Evolutionary conservation across 2,113 vertebrate genomes (phyloP).

Genomic region (Menidia beryllina): DNA sequence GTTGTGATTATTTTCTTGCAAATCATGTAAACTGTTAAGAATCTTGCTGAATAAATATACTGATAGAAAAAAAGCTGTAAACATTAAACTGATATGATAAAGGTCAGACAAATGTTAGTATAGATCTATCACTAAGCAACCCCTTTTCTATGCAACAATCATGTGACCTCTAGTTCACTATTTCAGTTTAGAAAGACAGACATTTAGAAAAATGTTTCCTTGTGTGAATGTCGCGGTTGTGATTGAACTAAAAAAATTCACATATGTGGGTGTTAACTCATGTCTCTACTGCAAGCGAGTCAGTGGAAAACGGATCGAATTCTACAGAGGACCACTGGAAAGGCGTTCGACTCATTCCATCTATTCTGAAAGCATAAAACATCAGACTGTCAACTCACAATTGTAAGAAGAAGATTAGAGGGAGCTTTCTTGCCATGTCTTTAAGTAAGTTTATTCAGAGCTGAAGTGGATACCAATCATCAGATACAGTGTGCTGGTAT

Average conservation of each 20-base stretch:
- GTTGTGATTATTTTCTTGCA: too few species aligned
- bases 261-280: slow-evolving; percentile 28
- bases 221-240: slow-evolving; percentile 3
- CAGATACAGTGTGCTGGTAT: slow-evolving; percentile 57
- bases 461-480: slow-evolving; percentile 55
- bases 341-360: slow-evolving; percentile 55
- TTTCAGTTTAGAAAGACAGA: neutral
- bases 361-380: slow-evolving; percentile 65
- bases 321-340: slow-evolving; percentile 42
- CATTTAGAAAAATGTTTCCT: neutral
- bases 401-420: slow-evolving; percentile 62
- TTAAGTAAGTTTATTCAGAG: slow-evolving; percentile 54
- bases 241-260: slow-evolving; percentile 18
- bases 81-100: neutral
- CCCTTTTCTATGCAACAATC: neutral
- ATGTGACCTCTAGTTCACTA: neutral
- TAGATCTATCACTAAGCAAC: neutral
- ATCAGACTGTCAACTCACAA: slow-evolving; percentile 57
- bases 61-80: neutral
- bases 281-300: slow-evolving; percentile 42
- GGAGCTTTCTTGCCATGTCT: slow-evolving; percentile 59
- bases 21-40: too few species aligned
- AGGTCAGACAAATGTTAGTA: neutral
- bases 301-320: slow-evolving; percentile 57
- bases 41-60: too few species aligned